phyloP scores from a whole-genome alignment of 2,797 vertebrate species.

The Hoplostethus mediterraneus region DNA sequence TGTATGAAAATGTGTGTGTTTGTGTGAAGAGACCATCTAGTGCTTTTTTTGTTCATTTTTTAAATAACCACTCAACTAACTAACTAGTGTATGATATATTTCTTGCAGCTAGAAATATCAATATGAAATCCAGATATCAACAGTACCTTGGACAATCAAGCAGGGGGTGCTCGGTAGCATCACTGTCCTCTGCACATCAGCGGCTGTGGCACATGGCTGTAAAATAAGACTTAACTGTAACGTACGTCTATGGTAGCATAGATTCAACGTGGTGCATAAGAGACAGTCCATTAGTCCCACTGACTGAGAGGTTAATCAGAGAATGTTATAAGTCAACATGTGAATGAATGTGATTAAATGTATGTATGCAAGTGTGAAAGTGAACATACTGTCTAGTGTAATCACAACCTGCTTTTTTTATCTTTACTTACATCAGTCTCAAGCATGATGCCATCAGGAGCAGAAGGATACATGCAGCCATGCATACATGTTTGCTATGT shows the following conservation, averaged over 20 bases:
- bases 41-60: neutral
- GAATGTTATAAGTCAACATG: neutral
- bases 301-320: neutral
- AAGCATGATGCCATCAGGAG: constrained; percentile 27
- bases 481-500: neutral
- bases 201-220: constrained; percentile 4
- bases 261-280: no score
- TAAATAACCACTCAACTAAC: neutral
- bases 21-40: no score
- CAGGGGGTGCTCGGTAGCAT: constrained; percentile 1
- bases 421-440: constrained; percentile 30
- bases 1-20: no score
- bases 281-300: neutral
- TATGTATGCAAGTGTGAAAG: neutral
- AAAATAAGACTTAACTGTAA: neutral
- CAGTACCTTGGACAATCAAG: constrained; percentile 25
- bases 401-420: constrained; percentile 1
- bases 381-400: neutral
- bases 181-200: constrained; percentile 1
- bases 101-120: constrained; percentile 6
- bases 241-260: no score
- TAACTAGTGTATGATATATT: neutral
- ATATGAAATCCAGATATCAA: constrained; percentile 26
- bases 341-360: neutral
- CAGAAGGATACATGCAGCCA: constrained; percentile 19